Base-by-base conservation (phyloP, 2,113 vertebrate species). In the Toxostoma redivivum region DNA sequence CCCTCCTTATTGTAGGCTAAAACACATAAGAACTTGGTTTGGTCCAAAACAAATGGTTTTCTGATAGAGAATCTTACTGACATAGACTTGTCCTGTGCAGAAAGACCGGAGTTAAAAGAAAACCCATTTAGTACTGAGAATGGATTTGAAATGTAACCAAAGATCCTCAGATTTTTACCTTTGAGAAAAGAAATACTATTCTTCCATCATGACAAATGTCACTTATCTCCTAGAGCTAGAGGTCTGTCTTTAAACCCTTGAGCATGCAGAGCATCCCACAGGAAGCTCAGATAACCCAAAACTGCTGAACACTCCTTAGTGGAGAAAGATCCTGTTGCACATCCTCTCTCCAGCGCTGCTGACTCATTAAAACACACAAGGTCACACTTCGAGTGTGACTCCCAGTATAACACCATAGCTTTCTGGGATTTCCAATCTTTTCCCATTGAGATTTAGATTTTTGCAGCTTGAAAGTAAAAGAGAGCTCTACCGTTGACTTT, bases 331-430 rank as follows among this genome's bases (percentile, higher is more conserved):
- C 20, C 40, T 65, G 12, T 53, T 37, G 28, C 57, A 14, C 56
- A 74, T 48, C 57, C 60, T 67, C 24, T 82, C 31, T 65, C 81
- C 42, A 27, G 8, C 1, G 7, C 33, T 82, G 9, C 62, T 73
- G 28, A 15, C 50, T 27, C 25, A 19, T 28, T 61, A 24, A 53
- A 58, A 56, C 24, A 60, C 71, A 48, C 77, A 22, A 62, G 53
- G 37, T 48, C 58, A 79, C 1, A 0, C 6, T 35, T 61, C 3
- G 27, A 64, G 28, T 7, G 48, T 47, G 33, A 53, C 23, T 79
- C 57, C 31, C 8, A 28, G 13, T 7, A 8, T 5, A 72, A 30
- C 56, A 53, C 24, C 33, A n/a, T 0, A 24, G 17, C 1, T 70
- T 57, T 40, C 33, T 31, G 24, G 6, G 20, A 38, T 72, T 58